Percentiles rank a stretch among this genome's conserved stretches.
Evolutionary conservation across 2,888 invertebrate species (phyloP).

Genomic region (Synanthedon myopaeformis): DNA sequence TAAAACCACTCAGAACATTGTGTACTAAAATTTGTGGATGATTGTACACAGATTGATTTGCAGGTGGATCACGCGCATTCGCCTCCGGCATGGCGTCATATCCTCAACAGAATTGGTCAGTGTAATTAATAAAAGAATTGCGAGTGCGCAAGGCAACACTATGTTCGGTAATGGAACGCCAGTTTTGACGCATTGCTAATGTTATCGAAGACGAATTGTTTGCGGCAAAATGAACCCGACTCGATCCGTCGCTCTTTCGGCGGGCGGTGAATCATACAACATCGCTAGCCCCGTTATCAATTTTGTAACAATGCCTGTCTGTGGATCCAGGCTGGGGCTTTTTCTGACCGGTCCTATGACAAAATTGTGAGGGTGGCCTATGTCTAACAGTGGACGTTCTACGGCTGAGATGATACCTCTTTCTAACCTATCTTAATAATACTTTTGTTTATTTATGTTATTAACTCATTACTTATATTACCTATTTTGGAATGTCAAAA

Average conservation of each 20-base stretch:
- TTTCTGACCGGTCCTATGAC: no score
- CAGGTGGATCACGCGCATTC: constrained; percentile 57
- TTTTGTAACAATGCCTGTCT: no score
- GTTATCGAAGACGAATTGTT: constrained; percentile 21
- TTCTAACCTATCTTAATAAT: no score
- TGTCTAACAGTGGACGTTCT: no score
- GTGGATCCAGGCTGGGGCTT: no score
- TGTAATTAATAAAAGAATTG: constrained; percentile 66
- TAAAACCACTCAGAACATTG: no score
- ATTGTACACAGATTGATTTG: constrained; percentile 29
- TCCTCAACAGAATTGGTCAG: constrained; percentile 61
- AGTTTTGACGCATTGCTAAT: constrained; percentile 45
- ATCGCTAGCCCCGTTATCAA: no score
- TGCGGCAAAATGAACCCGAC: constrained; percentile 9
- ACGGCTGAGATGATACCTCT: no score
- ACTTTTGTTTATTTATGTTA: no score
- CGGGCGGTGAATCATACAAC: constrained; percentile 1
- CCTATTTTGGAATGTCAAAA: no score
- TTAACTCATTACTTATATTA: no score
- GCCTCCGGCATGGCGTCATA: constrained; percentile 61
- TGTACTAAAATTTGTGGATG: neutral
- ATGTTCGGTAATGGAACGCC: constrained; percentile 49
- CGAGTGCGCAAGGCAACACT: constrained; percentile 46
- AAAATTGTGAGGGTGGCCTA: no score
- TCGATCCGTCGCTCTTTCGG: neutral